A percentile compares a stretch with the other conserved stretches of the same genome.
Conservation (phyloP, 2,113 vertebrate genomes). For the Cardinalis cardinalis region DNA sequence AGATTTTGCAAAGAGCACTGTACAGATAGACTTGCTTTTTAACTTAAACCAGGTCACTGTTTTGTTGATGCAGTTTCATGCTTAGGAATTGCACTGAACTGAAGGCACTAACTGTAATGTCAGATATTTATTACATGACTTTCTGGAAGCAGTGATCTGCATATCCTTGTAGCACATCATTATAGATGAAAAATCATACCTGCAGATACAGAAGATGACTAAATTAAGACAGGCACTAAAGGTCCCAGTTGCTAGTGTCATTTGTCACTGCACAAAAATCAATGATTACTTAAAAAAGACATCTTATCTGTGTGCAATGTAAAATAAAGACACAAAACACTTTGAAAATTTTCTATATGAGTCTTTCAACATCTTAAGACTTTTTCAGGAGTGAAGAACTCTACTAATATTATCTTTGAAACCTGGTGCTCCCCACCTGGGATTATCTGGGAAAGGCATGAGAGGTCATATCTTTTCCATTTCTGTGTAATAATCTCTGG, state of each 20-base stretch:
- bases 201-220: neutral
- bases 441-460: neutral
- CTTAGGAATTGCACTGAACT: neutral
- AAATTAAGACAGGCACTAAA: neutral
- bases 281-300: neutral
- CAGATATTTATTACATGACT: neutral
- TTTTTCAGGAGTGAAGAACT: neutral
- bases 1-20: neutral
- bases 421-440: neutral
- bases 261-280: slow-evolving; percentile 9
- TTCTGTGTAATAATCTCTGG: neutral
- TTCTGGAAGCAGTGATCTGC: neutral
- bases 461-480: neutral
- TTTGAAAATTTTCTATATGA: neutral
- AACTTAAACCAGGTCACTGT: neutral
- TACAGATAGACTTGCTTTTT: neutral
- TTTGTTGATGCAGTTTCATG: neutral
- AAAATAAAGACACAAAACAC: neutral
- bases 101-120: neutral
- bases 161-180: neutral
- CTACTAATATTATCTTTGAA: neutral
- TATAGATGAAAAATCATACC: neutral
- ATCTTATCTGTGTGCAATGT: neutral
- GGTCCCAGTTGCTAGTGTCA: neutral
- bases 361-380: neutral